A percentile compares a stretch with the other conserved stretches of the same genome.
Conservation (phyloP, 2,888 invertebrate genomes). For the Parelbella ahira region DNA sequence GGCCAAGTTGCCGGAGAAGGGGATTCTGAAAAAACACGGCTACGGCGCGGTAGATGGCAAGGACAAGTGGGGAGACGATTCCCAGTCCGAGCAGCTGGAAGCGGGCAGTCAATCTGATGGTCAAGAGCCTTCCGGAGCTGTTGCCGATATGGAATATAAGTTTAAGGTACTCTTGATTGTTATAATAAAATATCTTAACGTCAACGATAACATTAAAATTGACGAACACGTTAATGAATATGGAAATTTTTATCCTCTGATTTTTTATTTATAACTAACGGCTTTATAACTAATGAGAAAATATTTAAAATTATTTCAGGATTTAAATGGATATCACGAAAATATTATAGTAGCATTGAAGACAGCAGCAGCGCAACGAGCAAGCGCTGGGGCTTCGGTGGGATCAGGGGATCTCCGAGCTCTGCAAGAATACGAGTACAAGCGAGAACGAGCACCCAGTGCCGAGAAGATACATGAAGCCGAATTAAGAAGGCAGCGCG, state of each 20-base stretch:
- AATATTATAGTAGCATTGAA: slow-evolving; percentile 94
- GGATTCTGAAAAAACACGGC: slow-evolving; percentile 94
- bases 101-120: slow-evolving; percentile 85
- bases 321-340: slow-evolving; percentile 95
- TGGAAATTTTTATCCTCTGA: no score
- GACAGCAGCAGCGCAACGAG: slow-evolving; percentile 88
- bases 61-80: slow-evolving; percentile 87
- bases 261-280: no score
- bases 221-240: no score
- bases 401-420: slow-evolving; percentile 70
- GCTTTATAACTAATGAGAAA: no score
- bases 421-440: slow-evolving; percentile 75
- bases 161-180: no score
- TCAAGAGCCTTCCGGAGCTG: slow-evolving; percentile 83
- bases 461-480: slow-evolving; percentile 89
- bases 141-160: slow-evolving; percentile 90
- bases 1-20: slow-evolving; percentile 91
- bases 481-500: slow-evolving; percentile 81
- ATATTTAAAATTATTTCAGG: no score
- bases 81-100: slow-evolving; percentile 86
- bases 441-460: slow-evolving; percentile 82
- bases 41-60: slow-evolving; percentile 87
- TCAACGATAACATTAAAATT: no score
- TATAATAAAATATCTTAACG: no score
- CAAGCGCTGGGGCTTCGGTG: slow-evolving; percentile 56